Base-by-base conservation (phyloP, 2,888 invertebrate genomes). In the Scaptomyza polygonia region DNA sequence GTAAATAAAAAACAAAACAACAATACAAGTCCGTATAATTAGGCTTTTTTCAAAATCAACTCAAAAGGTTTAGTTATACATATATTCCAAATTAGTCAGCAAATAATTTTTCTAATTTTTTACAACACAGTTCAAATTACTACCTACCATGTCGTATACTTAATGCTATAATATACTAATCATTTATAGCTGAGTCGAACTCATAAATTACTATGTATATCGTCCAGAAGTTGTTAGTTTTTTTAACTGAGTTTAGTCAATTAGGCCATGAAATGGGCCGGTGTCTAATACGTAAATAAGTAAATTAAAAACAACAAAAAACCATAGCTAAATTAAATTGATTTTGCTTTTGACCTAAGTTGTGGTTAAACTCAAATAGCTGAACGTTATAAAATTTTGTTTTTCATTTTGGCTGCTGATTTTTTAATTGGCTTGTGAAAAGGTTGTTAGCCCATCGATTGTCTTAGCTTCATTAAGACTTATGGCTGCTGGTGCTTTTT, bases 91-190 rank as follows among this genome's bases (percentile, higher is more conserved):
- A 25, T 25, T 5, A 25, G 25, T 25, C 25, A 25, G 25, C 3
- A 25, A 25, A 25, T 21, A 1, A 21, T 21, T 21, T 21, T 25
- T 27, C 27, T 27, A 6, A 27, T 4, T 27, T 27, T 27, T 6
- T 27, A 1, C 5, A 27, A 5, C 7, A 27, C 27, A 27, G 1
- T 8, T 29, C 11, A 30, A 30, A 8, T 30, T 9, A 11, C 3
- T 3, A 27, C 9, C 45, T 48, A 52, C 61, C 66, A 62, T 53
- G 56, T 71, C 67, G 64, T 74, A 65, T 65, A 74, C 70, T 51
- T 54, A 53, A 67, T 53, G 45, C 18, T 40, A 34, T 1, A 11
- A 27, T 14, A 12, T 44, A 3, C 25, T 25, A 14, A 6, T 56
- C 5, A 44, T 3, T 18, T 12, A 16, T 25, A n/a, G 32, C 36